Conservation (phyloP, 2,888 invertebrate genomes). For the Nineta flava region DNA sequence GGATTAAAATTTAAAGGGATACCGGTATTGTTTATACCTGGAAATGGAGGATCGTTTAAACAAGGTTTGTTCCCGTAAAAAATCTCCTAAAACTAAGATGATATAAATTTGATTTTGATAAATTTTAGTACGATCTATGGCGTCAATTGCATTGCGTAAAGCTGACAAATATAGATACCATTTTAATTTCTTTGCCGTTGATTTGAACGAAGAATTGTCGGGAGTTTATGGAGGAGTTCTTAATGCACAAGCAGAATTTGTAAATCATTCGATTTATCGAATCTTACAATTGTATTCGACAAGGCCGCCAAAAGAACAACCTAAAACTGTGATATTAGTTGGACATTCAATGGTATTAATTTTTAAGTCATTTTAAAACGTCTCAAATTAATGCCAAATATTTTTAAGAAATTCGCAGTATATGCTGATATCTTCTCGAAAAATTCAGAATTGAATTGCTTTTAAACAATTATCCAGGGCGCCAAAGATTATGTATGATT, state of each 20-base stretch:
- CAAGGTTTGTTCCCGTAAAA: slow-evolving; percentile 39
- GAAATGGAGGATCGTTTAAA: slow-evolving; percentile 86
- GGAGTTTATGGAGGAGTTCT: slow-evolving; percentile 76
- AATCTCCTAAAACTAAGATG: not conserved
- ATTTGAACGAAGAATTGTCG: slow-evolving; percentile 79
- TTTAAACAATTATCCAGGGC: no score
- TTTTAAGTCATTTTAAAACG: not conserved
- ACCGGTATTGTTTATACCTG: slow-evolving; percentile 88
- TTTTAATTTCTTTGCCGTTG: slow-evolving; percentile 85
- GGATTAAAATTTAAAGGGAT: slow-evolving; percentile 70
- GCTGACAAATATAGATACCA: slow-evolving; percentile 52
- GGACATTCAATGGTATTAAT: slow-evolving; percentile 84
- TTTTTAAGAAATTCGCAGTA: no score
- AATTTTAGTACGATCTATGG: slow-evolving; percentile 63
- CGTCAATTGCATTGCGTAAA: slow-evolving; percentile 80
- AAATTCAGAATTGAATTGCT: no score
- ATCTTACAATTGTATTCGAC: slow-evolving; percentile 56
- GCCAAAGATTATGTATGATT: no score
- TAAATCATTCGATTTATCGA: slow-evolving; percentile 48
- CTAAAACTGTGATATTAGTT: slow-evolving; percentile 56
- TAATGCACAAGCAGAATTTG: slow-evolving; percentile 57
- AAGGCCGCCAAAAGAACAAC: slow-evolving; percentile 18
- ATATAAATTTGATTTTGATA: not conserved
- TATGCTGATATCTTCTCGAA: no score
- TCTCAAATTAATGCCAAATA: not conserved